These are phyloP conservation scores for Collichthys lucidus DNA, from an alignment of 2,113 vertebrate genomes.

Conservation along the genomic window DNA sequence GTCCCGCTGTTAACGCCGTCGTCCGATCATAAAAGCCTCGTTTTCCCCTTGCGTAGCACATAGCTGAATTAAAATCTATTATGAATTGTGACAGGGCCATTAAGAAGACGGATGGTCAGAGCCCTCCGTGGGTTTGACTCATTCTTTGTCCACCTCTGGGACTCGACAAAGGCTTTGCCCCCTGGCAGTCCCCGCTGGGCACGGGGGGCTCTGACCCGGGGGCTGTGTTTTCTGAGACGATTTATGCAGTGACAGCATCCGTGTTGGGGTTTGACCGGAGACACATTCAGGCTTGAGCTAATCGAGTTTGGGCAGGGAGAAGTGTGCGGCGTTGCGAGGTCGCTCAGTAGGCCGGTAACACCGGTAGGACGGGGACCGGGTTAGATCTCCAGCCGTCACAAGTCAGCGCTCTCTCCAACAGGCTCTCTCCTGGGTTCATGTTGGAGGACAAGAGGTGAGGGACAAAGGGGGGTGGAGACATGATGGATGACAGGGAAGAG, in stretches of 20 bases:
- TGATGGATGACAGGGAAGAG: slow-evolving; percentile 66
- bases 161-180: slow-evolving; percentile 57
- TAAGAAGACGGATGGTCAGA: slow-evolving; percentile 77
- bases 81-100: slow-evolving; percentile 78
- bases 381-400: slow-evolving; percentile 13
- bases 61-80: slow-evolving; percentile 80
- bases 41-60: slow-evolving; percentile 57
- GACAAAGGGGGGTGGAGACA: slow-evolving; percentile 47
- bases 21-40: slow-evolving; percentile 42
- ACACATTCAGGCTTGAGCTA: slow-evolving; percentile 39
- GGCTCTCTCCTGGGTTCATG: slow-evolving; percentile 51
- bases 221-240: slow-evolving; percentile 6
- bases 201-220: slow-evolving; percentile 53
- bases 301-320: slow-evolving; percentile 44
- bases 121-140: slow-evolving; percentile 56
- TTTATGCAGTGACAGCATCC: not conserved
- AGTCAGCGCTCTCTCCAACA: slow-evolving; percentile 2
- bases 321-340: not conserved
- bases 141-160: slow-evolving; percentile 63
- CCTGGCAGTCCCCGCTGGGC: slow-evolving; percentile 56
- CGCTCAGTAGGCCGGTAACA: not conserved
- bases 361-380: not conserved
- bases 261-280: not conserved
- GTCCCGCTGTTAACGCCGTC: slow-evolving; percentile 2
- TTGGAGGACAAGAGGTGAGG: slow-evolving; percentile 66